Conservation (phyloP, 2,797 vertebrate genomes). For the Phoxinus dragarum region DNA sequence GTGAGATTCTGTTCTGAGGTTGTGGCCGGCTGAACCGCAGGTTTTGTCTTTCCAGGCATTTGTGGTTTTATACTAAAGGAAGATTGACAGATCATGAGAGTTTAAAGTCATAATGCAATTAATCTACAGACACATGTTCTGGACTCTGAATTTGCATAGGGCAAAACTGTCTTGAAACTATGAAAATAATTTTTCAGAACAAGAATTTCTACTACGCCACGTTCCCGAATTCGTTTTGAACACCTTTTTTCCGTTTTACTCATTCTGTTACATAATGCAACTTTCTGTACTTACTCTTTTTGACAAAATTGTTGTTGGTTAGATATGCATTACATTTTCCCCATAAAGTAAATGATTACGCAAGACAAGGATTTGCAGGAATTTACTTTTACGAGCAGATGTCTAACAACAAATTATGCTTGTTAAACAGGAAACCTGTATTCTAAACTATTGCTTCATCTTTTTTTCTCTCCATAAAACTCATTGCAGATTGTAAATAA, state of each 20-base stretch:
- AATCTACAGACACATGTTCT: neutral
- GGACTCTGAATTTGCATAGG: neutral
- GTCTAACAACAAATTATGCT: constrained; percentile 9
- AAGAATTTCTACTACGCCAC: neutral
- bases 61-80: neutral
- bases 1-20: neutral
- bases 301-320: neutral
- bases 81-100: neutral
- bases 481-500: constrained; percentile 25
- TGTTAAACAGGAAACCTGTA: constrained; percentile 39
- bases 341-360: constrained; percentile 9
- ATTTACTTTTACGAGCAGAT: constrained; percentile 21
- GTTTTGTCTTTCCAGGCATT: constrained; percentile 7
- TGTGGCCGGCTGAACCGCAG: neutral
- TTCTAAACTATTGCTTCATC: constrained; percentile 25
- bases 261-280: neutral
- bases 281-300: neutral
- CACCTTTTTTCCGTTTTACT: neutral
- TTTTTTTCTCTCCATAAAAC: constrained; percentile 9
- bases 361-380: constrained; percentile 9
- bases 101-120: neutral
- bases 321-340: neutral
- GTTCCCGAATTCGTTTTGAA: neutral
- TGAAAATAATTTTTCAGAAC: neutral
- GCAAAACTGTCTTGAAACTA: neutral